Evolutionary conservation across 1,140 invertebrate genomes (phyloP).

Genomic region (Palaemon carinicauda): DNA sequence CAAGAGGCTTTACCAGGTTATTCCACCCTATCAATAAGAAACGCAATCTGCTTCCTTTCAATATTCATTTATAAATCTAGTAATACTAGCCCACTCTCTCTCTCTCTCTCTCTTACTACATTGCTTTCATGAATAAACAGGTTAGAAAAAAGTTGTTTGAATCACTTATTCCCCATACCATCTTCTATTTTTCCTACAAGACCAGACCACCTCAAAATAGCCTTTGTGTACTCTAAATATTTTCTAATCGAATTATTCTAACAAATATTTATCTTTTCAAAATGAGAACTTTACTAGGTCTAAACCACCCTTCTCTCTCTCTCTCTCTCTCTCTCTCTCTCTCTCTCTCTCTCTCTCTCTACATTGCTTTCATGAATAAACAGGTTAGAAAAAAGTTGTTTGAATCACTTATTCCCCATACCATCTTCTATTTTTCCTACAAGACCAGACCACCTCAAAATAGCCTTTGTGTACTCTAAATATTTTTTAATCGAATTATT

Average conservation of each 20-base stretch:
- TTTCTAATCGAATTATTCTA: too few species aligned
- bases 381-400: neutral
- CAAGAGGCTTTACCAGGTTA: neutral
- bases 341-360: too few species aligned
- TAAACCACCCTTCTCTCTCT: neutral
- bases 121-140: too few species aligned
- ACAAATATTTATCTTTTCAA: too few species aligned
- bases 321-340: neutral
- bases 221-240: too few species aligned
- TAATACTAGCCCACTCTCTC: neutral
- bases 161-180: neutral
- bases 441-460: neutral
- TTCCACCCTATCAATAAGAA: neutral
- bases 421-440: too few species aligned
- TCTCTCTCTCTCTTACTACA: neutral
- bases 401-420: neutral
- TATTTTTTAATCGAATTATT: too few species aligned
- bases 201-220: neutral
- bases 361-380: too few species aligned
- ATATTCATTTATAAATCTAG: neutral
- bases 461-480: too few species aligned
- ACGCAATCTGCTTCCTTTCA: too few species aligned
- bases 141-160: neutral
- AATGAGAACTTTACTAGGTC: too few species aligned
- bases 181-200: too few species aligned